Base-by-base conservation (phyloP, 2,797 vertebrate genomes). In the Leptodactylus fallax region DNA sequence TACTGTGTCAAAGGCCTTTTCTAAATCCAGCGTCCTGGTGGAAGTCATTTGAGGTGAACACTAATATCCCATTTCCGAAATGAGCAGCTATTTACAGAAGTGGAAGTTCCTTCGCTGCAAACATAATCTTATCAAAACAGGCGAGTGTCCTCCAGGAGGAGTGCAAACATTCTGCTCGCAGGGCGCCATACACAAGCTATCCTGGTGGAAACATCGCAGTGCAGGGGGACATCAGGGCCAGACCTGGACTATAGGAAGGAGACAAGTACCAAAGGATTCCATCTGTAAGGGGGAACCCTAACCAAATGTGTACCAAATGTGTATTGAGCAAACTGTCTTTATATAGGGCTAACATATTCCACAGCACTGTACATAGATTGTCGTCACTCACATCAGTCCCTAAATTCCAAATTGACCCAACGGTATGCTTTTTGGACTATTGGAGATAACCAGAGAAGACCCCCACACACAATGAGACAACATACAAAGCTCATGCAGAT, bases 101-200 rank as follows among this genome's bases (percentile, higher is more conserved):
- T 58, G 74, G 81, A 88, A 88, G 61, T 58, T 16, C 47, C 14
- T 84, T 49, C 19, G 51, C 61, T 67, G 67, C 63, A 56, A 69
- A 55, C 77, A 61, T 51, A 81, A 81, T 86, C 78, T 80, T 81
- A 86, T 86, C 77, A 60, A 60, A 60, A 45, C 74, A 79, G 63
- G 27, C 25, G 55, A 19, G 23, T 19, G 72, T 49, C 76, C 63
- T 19, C 51, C 16, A 84, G 27, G 6, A 56, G 49, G 16, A 17
- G 27, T 3, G 45, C 11, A 65, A 71, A 72, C 65, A 72, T 71
- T 71, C 65, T 19, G 65, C 81, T 8, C 21, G 0, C 11, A 55
- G 16, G 17, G 27, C 51, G 25, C n/a, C 81, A 83, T 36, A 36
- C 36, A 36, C 36, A 36, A 36, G 36, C 36, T 36, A 36, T 2